These are phyloP conservation scores for Musca domestica DNA, from an alignment of 1,140 invertebrate genomes.

Conservation along the genomic window DNA sequence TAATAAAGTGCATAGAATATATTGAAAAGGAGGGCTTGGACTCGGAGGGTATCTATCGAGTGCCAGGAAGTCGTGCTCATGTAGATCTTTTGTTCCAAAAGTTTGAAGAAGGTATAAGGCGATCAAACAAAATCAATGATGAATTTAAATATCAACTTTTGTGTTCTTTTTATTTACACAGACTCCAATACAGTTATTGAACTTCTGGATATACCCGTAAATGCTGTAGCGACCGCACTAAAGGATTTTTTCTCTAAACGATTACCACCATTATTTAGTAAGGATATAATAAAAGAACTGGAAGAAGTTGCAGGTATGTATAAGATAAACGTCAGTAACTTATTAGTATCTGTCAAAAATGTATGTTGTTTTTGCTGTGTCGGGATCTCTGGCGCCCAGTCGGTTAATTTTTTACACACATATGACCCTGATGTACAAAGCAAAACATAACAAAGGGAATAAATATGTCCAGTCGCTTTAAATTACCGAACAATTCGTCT, in stretches of 20 bases:
- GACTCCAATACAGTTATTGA: conserved; percentile 82
- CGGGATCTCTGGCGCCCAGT: no score
- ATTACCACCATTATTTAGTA: conserved; percentile 86
- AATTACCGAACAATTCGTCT: no score
- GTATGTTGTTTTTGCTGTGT: no score
- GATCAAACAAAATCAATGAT: background rate
- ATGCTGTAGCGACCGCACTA: conserved; percentile 92
- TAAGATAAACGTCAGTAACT: background rate
- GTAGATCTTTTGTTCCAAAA: conserved; percentile 89
- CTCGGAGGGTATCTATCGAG: conserved; percentile 93
- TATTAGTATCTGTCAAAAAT: conserved; percentile 2
- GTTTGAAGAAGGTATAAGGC: conserved; percentile 79
- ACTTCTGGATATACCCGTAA: conserved; percentile 87
- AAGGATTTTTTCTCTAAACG: conserved; percentile 96
- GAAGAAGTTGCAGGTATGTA: conserved; percentile 82
- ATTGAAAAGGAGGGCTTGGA: conserved; percentile 94
- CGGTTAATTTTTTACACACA: no score
- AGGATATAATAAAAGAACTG: conserved; percentile 83
- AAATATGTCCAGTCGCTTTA: no score
- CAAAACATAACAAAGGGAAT: no score
- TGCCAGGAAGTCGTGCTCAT: conserved; percentile 92
- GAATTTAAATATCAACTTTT: background rate
- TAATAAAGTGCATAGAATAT: conserved; percentile 92
- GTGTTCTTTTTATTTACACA: conserved; percentile 45
- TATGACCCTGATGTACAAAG: no score